These are phyloP conservation scores for Nothoprocta perdicaria DNA, from an alignment of 2,113 vertebrate species.

Conservation along the genomic window DNA sequence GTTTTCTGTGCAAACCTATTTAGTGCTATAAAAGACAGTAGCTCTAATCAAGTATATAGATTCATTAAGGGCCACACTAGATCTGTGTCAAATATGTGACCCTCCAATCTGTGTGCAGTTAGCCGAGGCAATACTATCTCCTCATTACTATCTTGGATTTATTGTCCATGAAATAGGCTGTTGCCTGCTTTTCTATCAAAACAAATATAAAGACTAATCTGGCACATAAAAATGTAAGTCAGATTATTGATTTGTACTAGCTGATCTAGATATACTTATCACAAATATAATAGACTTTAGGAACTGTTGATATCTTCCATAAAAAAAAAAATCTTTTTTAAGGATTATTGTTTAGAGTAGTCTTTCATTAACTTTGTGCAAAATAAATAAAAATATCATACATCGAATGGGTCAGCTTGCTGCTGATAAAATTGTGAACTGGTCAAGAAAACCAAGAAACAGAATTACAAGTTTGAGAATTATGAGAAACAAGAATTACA, in stretches of 20 bases:
- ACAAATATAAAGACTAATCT: constrained; percentile 82
- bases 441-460: background rate
- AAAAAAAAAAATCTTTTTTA: constrained; percentile 24
- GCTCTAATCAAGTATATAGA: constrained; percentile 79
- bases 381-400: background rate
- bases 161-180: constrained; percentile 83
- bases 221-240: constrained; percentile 73
- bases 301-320: constrained; percentile 28
- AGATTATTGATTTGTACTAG: constrained; percentile 63
- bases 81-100: constrained; percentile 76
- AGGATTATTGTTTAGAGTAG: background rate
- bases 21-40: constrained; percentile 74
- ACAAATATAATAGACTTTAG: background rate
- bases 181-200: constrained; percentile 81
- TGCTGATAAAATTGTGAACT: background rate
- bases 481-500: background rate
- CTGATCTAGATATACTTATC: constrained; percentile 19
- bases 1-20: constrained; percentile 72
- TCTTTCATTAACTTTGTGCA: constrained; percentile 45
- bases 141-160: constrained; percentile 82
- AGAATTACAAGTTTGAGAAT: background rate
- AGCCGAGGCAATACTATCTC: constrained; percentile 75
- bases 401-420: background rate
- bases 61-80: constrained; percentile 77
- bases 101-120: constrained; percentile 78